Base-by-base conservation (phyloP, 2,797 vertebrate species). In the Anguilla megastoma region DNA sequence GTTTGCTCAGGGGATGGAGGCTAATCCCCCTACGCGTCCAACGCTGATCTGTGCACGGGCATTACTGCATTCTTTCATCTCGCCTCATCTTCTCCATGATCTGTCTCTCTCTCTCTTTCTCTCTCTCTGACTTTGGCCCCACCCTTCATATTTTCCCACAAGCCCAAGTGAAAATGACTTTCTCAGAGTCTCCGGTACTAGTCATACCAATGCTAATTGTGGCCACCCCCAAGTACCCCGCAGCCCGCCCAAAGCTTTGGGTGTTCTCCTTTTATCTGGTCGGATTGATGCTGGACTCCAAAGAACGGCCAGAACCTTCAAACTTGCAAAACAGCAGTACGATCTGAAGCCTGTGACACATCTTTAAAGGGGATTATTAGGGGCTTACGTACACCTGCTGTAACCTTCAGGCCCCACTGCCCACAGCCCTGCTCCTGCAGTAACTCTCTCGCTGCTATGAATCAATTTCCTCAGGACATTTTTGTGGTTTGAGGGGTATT, bases 1-100 rank as follows among this genome's bases (percentile, higher is more conserved):
- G 95, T 96, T 96, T 96, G 92, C 92, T 93, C 92, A 94, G 90
- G 91, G 92, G 95, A 95, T 95, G 94, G 91, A 83, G 79, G 86
- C 88, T 95, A 95, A 95, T 95, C 88, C 86, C 93, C 93, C 91
- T 92, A 90, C 21, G 86, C 86, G 33, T 88, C 91, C 91, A 91
- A 88, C 84, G 86, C 71, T 0, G 86, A 88, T 86, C 92, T 88
- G 33, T 2, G n/a, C 33, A 56, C 41, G 18, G 41, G 71, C 16
- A 21, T 87, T 66, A 69, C 33, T 66, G 60, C 16, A 36, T 66
- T 89, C 86, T 87, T 76, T 84, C 50, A 88, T 85, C 66, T 56
- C 33, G 12, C 27, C n/a, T 12, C 54, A 33, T 33, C 48, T 18
- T 76, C 56, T 52, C 76, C 30, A 45, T n/a, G 14, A 33, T 30